Percentiles rank a stretch among this genome's conserved stretches.
phyloP scores from a whole-genome alignment of 2,888 invertebrate species.

The Spodoptera picta region DNA sequence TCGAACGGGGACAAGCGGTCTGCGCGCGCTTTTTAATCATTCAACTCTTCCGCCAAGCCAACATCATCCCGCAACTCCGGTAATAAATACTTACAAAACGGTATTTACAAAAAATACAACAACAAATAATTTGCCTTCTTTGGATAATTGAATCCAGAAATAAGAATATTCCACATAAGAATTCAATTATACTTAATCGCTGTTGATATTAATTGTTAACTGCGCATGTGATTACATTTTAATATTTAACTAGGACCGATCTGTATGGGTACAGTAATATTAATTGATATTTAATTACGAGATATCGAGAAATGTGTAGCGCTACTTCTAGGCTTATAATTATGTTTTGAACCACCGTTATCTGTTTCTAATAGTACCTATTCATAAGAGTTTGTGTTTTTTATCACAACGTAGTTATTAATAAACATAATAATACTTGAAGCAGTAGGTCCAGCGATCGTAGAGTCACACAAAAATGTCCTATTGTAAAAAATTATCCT shows the following conservation, averaged over 20 bases:
- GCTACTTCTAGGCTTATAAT: conserved; percentile 1
- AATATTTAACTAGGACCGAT: conserved; percentile 17
- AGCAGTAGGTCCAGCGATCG: neutral
- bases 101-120: conserved; percentile 41
- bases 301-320: conserved; percentile 5
- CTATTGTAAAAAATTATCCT: conserved; percentile 52
- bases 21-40: conserved; percentile 53
- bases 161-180: conserved; percentile 18
- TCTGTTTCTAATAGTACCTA: too few relatives aligned
- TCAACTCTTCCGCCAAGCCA: conserved; percentile 44
- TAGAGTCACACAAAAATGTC: conserved; percentile 15
- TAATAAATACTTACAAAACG: conserved; percentile 47
- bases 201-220: conserved; percentile 29
- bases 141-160: conserved; percentile 42
- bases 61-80: conserved; percentile 28
- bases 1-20: conserved; percentile 51
- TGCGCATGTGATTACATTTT: conserved; percentile 29
- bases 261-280: conserved; percentile 10
- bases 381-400: too few relatives aligned
- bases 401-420: too few relatives aligned
- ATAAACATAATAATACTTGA: too few relatives aligned
- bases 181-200: conserved; percentile 44
- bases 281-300: conserved; percentile 25
- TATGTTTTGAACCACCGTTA: neutral
- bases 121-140: conserved; percentile 32